A percentile compares a stretch with the other conserved stretches of the same genome.
Conservation (phyloP, 2,797 vertebrate genomes). For the Etheostoma perlongum region DNA sequence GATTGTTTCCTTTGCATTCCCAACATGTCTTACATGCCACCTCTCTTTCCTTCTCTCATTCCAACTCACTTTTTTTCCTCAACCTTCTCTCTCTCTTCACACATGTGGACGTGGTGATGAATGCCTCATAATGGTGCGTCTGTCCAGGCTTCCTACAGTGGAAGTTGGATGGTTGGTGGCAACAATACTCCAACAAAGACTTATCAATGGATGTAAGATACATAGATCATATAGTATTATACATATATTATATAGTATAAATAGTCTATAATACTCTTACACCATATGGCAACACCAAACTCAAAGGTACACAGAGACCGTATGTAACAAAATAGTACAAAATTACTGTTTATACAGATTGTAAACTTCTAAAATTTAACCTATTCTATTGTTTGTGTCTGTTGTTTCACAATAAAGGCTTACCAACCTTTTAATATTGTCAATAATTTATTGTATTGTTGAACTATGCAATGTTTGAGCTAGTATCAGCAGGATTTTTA, state of each 20-base stretch:
- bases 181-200: constrained; percentile 4
- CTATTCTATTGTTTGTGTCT: neutral
- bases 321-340: neutral
- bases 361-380: neutral
- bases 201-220: neutral
- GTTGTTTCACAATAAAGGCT: neutral
- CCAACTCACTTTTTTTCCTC: neutral
- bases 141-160: neutral
- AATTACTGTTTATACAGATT: neutral
- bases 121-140: constrained; percentile 30
- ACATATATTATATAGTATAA: neutral
- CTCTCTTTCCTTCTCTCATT: neutral
- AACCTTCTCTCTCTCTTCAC: neutral
- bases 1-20: neutral
- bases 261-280: neutral
- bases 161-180: constrained; percentile 8
- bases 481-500: neutral
- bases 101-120: constrained; percentile 25
- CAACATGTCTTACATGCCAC: constrained; percentile 7
- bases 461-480: neutral
- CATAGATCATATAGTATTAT: no score
- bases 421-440: neutral
- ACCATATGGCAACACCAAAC: neutral
- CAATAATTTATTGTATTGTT: neutral
- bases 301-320: neutral